Evolutionary conservation across 1,140 invertebrate species (phyloP).

Genomic region (Euwallacea fornicatus): DNA sequence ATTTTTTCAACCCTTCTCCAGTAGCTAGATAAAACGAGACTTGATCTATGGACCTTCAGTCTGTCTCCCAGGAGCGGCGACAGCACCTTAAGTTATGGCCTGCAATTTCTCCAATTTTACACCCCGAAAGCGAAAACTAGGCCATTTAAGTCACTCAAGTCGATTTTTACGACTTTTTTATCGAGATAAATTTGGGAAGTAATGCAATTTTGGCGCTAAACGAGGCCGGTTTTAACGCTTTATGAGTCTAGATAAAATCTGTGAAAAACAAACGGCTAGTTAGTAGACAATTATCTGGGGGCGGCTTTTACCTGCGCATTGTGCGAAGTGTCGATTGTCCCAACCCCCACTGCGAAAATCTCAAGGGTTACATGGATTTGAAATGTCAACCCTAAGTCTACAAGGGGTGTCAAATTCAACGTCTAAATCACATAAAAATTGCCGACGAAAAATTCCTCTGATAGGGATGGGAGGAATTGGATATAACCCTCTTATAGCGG

Average conservation of each 20-base stretch:
- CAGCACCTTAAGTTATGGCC: neutral
- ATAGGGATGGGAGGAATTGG: neutral
- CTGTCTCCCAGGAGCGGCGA: neutral
- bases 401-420: neutral
- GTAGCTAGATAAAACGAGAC: conserved; percentile 13
- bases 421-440: neutral
- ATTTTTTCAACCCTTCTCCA: conserved; percentile 24
- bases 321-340: neutral
- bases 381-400: neutral
- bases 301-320: conserved; percentile 1
- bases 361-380: neutral
- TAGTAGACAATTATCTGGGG: conserved; percentile 16
- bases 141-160: conserved; percentile 6
- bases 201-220: conserved; percentile 8
- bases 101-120: conserved; percentile 7
- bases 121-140: conserved; percentile 5
- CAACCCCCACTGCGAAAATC: neutral
- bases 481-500: neutral
- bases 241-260: conserved; percentile 11
- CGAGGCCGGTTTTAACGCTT: conserved; percentile 11
- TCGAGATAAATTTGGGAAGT: conserved; percentile 3
- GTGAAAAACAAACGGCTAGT: conserved; percentile 12
- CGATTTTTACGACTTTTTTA: conserved; percentile 4
- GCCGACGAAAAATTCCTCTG: neutral
- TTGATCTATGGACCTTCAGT: neutral